A percentile compares a stretch with the other conserved stretches of the same genome.
phyloP scores from a whole-genome alignment of 2,888 invertebrate genomes.

The Prosopocoilus inquinatus region DNA sequence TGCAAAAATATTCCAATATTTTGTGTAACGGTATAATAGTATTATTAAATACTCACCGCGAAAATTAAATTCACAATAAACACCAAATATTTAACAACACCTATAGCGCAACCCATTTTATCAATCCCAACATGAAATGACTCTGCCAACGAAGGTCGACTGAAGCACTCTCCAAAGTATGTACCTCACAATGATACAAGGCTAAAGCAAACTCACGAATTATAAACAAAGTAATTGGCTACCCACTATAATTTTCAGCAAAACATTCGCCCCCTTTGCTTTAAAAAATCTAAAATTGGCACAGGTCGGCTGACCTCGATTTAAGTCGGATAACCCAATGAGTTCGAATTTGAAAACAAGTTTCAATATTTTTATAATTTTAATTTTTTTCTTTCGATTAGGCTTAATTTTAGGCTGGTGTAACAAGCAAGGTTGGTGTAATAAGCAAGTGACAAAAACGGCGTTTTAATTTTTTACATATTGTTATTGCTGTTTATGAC shows the following conservation, averaged over 20 bases:
- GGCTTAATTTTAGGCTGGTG: too few relatives aligned
- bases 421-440: too few relatives aligned
- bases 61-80: slow-evolving; percentile 53
- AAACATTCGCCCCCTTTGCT: not conserved
- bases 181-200: too few relatives aligned
- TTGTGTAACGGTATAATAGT: not conserved
- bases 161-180: not conserved
- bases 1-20: not conserved
- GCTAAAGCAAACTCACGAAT: not conserved
- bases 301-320: too few relatives aligned
- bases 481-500: too few relatives aligned
- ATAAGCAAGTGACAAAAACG: too few relatives aligned
- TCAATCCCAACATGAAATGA: not conserved
- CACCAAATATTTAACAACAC: slow-evolving; percentile 28
- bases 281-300: too few relatives aligned
- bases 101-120: slow-evolving; percentile 27
- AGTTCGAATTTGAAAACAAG: too few relatives aligned
- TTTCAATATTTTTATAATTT: too few relatives aligned
- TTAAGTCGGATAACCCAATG: too few relatives aligned
- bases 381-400: too few relatives aligned
- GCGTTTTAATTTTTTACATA: too few relatives aligned
- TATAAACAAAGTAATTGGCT: not conserved
- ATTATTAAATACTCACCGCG: slow-evolving; percentile 60
- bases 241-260: not conserved
- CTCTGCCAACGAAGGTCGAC: not conserved